phyloP scores from a whole-genome alignment of 2,797 vertebrate species.

The Pangasius larnaudii region DNA sequence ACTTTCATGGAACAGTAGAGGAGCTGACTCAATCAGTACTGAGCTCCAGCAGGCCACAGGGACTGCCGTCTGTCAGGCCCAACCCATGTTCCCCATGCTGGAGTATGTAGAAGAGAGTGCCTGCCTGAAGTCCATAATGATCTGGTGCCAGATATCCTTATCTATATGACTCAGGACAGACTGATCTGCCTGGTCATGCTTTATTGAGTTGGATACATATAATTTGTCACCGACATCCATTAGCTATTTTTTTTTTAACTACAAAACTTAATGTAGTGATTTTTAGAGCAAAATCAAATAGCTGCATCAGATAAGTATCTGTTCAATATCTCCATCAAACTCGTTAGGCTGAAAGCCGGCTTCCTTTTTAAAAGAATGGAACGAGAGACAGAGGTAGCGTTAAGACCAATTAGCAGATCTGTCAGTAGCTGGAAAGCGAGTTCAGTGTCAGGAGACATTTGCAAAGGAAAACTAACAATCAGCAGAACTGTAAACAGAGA shows the following conservation, averaged over 20 bases:
- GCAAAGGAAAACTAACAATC: constrained; percentile 51
- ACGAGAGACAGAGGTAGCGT: not conserved
- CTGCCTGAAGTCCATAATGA: constrained; percentile 69
- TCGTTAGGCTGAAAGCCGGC: constrained; percentile 12
- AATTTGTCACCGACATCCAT: constrained; percentile 78
- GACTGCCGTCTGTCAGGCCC: constrained; percentile 52
- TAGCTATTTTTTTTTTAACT: constrained; percentile 79
- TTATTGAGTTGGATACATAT: constrained; percentile 84
- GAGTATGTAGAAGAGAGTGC: constrained; percentile 45
- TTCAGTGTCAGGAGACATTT: constrained; percentile 47
- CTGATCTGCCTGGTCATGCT: constrained; percentile 80
- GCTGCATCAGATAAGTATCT: constrained; percentile 51
- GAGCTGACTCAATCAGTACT: constrained; percentile 74
- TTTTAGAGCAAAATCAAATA: constrained; percentile 55
- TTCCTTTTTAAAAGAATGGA: not conserved
- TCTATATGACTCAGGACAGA: constrained; percentile 10
- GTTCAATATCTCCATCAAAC: constrained; percentile 34
- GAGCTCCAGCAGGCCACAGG: constrained; percentile 70
- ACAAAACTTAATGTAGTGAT: constrained; percentile 70
- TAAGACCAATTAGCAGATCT: constrained; percentile 46
- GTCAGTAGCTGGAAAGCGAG: constrained; percentile 39
- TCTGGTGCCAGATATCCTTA: constrained; percentile 73
- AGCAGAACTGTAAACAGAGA: constrained; percentile 51
- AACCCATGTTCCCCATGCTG: constrained; percentile 27
- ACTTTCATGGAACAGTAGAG: constrained; percentile 70